Conservation (phyloP, 2,797 vertebrate species). For the Falco concolor region DNA sequence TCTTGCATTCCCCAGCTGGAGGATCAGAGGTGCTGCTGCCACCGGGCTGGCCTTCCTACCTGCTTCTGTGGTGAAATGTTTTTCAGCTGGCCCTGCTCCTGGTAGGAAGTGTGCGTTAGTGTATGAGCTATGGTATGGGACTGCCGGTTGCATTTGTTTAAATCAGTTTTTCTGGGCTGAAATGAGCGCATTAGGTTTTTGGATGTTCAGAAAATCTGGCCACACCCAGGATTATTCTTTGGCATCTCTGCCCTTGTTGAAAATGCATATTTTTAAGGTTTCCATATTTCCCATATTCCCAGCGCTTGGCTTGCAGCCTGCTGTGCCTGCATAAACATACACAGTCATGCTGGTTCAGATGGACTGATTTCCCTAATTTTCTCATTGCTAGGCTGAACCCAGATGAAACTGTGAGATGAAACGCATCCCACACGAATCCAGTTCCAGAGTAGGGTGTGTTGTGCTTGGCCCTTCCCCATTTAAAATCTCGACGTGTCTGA, state of each 20-base stretch:
- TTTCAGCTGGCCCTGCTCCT: background rate
- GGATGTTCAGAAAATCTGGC: background rate
- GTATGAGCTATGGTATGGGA: background rate
- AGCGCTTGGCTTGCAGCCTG: background rate
- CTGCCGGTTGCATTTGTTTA: background rate
- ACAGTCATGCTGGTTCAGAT: background rate
- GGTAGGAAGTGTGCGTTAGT: background rate
- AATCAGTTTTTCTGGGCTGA: background rate
- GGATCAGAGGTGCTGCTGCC: background rate
- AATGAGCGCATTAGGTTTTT: background rate
- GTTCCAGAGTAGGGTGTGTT: background rate
- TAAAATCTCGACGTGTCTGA: background rate
- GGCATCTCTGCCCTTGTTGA: background rate
- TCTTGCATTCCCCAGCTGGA: background rate
- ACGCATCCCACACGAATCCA: background rate
- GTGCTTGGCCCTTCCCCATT: background rate
- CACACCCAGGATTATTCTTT: background rate
- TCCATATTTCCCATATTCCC: background rate
- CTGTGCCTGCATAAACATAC: background rate
- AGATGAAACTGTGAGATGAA: background rate
- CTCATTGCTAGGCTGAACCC: background rate
- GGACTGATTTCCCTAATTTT: background rate
- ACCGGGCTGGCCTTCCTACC: background rate
- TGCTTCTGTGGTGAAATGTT: background rate
- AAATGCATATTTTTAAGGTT: background rate